Evolutionary conservation across 2,113 vertebrate species (phyloP), one percentile per base, ranked within the genome.

Genomic region (Danionella cerebrum): DNA sequence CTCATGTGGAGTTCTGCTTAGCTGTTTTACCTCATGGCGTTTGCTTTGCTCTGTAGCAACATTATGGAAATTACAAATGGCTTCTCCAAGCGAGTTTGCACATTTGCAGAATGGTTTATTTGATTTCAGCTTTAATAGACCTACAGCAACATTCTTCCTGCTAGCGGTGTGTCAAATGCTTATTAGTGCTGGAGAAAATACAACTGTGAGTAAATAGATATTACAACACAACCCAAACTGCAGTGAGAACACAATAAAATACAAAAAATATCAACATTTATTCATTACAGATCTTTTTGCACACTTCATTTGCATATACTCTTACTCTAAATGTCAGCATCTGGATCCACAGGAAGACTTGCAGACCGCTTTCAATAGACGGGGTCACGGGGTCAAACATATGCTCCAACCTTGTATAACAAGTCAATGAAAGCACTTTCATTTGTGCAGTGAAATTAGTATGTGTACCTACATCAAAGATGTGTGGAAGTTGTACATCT

Each of bases 11-110:
- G 42, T 6, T 31, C 31, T 18, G 27, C n/a, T 31, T 5, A 2
- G 25, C 42, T 11, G 51, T 50, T n/a, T n/a, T n/a, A 33, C n/a
- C 14, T 19, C 10, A 3, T 54, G 14, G 14, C 7, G 53, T 35
- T 13, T 18, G 18, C 13, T 24, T 38, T 38, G 53, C 14, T 47
- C 62, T 9, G 54, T 27, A 58, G 9, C 58, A 51, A 64, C 53
- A 65, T 70, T 74, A 74, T 66, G 72, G 62, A 65, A 58, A 70
- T 69, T 42, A n/a, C 45, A 57, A 27, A 41, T 50, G 42, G 44
- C 42, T 24, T 53, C 22, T 69, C 51, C 52, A 53, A 50, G 54
- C 18, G 52, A 44, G 13, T 70, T 75, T 67, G 48, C 64, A 63
- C 53, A 66, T 74, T 50, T 57, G 21, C 65, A 16, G 48, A 54